Evolutionary conservation across 2,113 vertebrate species (phyloP).

Genomic region (Podarcis muralis): DNA sequence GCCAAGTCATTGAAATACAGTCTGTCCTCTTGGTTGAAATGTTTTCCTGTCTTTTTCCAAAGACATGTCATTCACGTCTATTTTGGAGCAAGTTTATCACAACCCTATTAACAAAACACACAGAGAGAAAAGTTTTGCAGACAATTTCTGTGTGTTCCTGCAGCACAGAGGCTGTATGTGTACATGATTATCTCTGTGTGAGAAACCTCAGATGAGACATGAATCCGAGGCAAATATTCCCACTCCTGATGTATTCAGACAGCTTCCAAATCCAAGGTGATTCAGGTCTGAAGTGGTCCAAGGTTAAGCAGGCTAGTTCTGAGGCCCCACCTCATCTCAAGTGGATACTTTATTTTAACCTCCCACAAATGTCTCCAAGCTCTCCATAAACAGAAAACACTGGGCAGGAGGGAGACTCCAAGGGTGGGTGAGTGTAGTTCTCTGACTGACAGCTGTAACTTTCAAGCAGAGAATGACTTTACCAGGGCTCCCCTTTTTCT

Average conservation of each 20-base stretch:
- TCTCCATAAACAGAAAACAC: too few relatives aligned
- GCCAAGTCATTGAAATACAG: slow-evolving; percentile 58
- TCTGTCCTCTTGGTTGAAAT: slow-evolving; percentile 47
- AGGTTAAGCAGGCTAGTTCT: not conserved
- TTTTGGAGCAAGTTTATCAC: slow-evolving; percentile 24
- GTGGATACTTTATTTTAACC: not conserved
- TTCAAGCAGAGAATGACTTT: not conserved
- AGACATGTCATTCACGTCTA: slow-evolving; percentile 52
- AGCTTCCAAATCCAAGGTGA: not conserved
- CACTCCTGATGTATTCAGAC: not conserved
- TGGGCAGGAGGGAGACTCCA: too few relatives aligned
- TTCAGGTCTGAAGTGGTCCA: not conserved
- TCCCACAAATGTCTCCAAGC: not conserved
- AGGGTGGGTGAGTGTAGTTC: too few relatives aligned
- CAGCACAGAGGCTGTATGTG: not conserved
- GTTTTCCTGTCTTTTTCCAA: slow-evolving; percentile 59
- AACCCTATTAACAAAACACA: not conserved
- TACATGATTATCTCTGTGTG: accelerated
- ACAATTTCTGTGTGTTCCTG: not conserved
- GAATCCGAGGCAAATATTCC: not conserved
- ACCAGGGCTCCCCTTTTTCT: not conserved
- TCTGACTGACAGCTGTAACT: too few relatives aligned
- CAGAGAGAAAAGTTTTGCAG: not conserved
- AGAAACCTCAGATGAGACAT: not conserved
- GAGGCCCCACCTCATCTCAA: not conserved